phyloP scores from a whole-genome alignment of 2,113 vertebrate species.

The Narcine bancroftii region DNA sequence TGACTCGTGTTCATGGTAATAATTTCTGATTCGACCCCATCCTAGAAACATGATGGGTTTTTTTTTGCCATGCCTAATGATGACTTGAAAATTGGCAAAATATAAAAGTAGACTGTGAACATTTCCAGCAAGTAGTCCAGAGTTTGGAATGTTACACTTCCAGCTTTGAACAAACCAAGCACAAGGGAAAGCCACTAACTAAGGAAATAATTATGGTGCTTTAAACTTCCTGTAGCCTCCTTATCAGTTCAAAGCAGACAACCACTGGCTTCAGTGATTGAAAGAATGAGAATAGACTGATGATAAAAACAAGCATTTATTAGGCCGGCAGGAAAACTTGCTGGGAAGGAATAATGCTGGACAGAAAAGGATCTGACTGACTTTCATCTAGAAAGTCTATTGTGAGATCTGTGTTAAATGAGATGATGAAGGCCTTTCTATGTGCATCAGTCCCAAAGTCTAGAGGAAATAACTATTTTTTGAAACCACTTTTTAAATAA shows the following conservation, averaged over 20 bases:
- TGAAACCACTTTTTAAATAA: no score
- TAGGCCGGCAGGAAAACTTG: background rate
- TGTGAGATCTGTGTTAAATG: background rate
- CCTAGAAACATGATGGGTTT: background rate
- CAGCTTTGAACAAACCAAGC: background rate
- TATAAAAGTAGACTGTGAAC: slow-evolving; percentile 1
- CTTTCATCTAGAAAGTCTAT: background rate
- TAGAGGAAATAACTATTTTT: background rate
- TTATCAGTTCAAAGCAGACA: slow-evolving; percentile 27
- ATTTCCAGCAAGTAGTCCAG: slow-evolving; percentile 6
- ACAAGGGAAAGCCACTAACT: background rate
- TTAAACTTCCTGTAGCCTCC: slow-evolving; percentile 27
- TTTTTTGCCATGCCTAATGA: background rate
- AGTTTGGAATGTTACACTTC: slow-evolving; percentile 8
- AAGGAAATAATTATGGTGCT: slow-evolving; percentile 38
- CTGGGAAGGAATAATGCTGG: background rate
- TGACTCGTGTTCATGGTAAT: no score
- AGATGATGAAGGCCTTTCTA: background rate
- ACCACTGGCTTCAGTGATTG: background rate
- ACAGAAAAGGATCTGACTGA: background rate
- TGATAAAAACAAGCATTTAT: slow-evolving; percentile 12
- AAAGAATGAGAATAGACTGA: slow-evolving; percentile 10
- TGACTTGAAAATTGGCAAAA: background rate
- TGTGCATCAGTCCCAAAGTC: background rate
- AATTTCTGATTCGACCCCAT: no score